These are phyloP conservation scores for Andricus curvator DNA, from an alignment of 2,888 invertebrate genomes.

Conservation along the genomic window DNA sequence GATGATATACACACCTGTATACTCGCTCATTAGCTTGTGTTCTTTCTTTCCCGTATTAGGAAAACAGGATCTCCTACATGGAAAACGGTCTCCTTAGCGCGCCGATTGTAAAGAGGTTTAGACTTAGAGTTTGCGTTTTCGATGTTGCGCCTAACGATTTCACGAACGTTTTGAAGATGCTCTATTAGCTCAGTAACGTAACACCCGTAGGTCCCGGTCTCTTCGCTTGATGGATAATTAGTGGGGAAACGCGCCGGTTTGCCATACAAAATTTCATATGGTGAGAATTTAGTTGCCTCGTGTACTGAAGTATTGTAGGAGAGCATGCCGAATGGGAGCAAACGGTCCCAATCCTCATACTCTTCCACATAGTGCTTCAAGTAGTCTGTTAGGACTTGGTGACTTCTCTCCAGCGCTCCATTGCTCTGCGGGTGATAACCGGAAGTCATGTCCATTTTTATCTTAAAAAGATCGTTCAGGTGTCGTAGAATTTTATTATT, in stretches of 20 bases:
- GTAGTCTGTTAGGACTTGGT: no score
- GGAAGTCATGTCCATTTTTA: not conserved
- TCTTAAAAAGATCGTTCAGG: not conserved
- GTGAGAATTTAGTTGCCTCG: no score
- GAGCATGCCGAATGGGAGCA: no score
- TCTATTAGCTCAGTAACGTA: not conserved
- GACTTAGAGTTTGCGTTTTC: not conserved
- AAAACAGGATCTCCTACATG: not conserved
- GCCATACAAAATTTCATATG: no score
- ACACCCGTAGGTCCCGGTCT: not conserved
- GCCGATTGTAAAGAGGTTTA: not conserved
- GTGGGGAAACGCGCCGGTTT: no score
- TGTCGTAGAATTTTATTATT: not conserved
- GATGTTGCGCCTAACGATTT: not conserved
- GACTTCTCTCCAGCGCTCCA: no score
- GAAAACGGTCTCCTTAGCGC: not conserved
- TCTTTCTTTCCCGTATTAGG: not conserved
- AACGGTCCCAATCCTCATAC: no score
- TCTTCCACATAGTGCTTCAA: no score
- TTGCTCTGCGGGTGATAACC: not conserved
- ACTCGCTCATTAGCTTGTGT: not conserved
- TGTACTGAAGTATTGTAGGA: no score
- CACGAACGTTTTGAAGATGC: not conserved
- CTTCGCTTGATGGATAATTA: not conserved
- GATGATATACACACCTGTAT: not conserved